Conservation (phyloP, 2,888 invertebrate genomes). For the Scrobipalpa atriplicella region DNA sequence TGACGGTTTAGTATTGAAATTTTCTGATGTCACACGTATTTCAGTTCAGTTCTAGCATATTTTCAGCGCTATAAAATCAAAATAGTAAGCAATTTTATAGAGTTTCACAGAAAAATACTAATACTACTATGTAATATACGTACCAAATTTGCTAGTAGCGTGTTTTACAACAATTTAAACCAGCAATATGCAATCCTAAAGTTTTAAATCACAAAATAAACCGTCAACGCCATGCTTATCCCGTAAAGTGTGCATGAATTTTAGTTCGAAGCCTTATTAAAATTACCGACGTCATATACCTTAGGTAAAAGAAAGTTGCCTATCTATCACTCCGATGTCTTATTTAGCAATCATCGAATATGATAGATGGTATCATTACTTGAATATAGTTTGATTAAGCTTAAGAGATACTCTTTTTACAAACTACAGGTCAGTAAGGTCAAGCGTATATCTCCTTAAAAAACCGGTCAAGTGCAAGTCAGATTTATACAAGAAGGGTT, state of each 20-base stretch:
- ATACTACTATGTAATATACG: no score
- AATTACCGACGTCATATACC: background rate
- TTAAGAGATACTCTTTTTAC: constrained; percentile 40
- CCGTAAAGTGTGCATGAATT: no score
- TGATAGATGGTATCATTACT: constrained; percentile 44
- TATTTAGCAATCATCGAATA: constrained; percentile 35
- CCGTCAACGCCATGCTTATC: no score
- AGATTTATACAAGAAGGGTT: no score
- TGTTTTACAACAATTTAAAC: no score
- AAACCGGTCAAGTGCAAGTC: no score
- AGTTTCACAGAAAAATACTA: no score
- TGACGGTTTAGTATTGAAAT: background rate
- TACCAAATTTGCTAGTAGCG: no score
- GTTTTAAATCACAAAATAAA: no score
- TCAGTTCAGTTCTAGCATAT: background rate
- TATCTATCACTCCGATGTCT: background rate
- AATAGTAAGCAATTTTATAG: no score
- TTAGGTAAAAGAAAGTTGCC: constrained; percentile 16
- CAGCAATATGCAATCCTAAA: no score
- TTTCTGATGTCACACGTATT: background rate
- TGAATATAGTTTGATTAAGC: constrained; percentile 52
- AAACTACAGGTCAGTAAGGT: constrained; percentile 50
- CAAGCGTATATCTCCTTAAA: constrained; percentile 32
- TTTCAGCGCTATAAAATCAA: no score
- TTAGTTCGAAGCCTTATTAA: background rate